phyloP scores from a whole-genome alignment of 2,113 vertebrate genomes.

The Rhabdomys dilectus region DNA sequence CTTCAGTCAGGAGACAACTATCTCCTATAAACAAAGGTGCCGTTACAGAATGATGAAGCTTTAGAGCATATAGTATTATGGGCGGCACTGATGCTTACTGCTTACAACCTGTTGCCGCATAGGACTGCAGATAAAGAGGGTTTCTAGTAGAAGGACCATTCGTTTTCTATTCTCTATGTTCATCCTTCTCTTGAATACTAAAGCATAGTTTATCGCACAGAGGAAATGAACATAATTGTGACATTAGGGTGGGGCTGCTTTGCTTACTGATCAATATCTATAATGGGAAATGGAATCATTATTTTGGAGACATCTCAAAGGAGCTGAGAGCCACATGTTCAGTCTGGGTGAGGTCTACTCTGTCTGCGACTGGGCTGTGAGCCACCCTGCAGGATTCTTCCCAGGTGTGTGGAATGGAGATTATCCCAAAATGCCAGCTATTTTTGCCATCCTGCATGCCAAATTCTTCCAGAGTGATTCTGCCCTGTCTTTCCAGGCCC shows the following conservation, averaged over 20 bases:
- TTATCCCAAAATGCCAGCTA: neutral
- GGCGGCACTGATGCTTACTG: neutral
- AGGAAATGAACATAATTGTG: neutral
- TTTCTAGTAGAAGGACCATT: neutral
- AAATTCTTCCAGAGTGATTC: neutral
- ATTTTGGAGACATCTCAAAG: conserved; percentile 46
- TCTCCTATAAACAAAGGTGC: conserved; percentile 26
- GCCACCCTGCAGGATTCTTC: conserved; percentile 39
- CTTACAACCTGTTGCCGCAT: neutral
- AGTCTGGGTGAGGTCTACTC: neutral
- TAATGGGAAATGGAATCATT: neutral
- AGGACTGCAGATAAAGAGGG: neutral
- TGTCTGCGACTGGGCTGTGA: neutral
- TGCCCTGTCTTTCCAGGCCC: neutral
- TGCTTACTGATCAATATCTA: conserved; percentile 13
- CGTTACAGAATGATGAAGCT: conserved; percentile 20
- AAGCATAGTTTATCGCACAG: neutral
- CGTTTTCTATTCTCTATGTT: neutral
- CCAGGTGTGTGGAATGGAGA: conserved; percentile 9
- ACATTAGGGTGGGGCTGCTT: neutral
- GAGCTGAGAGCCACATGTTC: neutral
- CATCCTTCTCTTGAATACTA: neutral
- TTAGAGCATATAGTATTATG: neutral
- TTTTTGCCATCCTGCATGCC: neutral
- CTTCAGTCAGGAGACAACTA: conserved; percentile 18